A percentile compares a stretch with the other conserved stretches of the same genome.
These are phyloP conservation scores for Salvelinus sp. DNA, from an alignment of 2,113 vertebrate species.

Conservation along the genomic window DNA sequence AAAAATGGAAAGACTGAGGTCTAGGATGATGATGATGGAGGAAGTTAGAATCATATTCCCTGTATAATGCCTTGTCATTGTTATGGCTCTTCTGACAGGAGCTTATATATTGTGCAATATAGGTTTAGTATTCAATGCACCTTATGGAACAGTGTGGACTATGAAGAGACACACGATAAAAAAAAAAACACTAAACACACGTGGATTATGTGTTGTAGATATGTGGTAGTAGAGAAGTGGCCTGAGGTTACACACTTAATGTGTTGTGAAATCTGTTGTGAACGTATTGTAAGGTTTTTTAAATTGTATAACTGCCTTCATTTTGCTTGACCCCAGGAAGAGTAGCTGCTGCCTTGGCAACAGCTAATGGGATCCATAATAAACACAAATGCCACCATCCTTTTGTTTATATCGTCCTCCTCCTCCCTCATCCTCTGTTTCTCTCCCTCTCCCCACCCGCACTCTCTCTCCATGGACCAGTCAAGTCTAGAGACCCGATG, in stretches of 20 bases:
- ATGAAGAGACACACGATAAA: too few relatives aligned
- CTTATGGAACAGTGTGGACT: too few relatives aligned
- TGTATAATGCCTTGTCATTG: slow-evolving; percentile 20
- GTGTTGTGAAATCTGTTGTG: too few relatives aligned
- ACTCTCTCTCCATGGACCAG: slow-evolving; percentile 5
- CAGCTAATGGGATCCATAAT: too few relatives aligned
- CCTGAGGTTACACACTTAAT: too few relatives aligned
- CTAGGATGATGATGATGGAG: slow-evolving; percentile 1
- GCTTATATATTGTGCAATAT: slow-evolving; percentile 11
- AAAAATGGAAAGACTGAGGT: slow-evolving; percentile 48
- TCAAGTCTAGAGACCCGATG: slow-evolving; percentile 25
- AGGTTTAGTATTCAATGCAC: slow-evolving; percentile 14
- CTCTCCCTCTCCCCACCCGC: slow-evolving; percentile 5
- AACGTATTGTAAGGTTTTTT: too few relatives aligned
- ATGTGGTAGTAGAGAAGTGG: too few relatives aligned
- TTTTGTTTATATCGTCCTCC: not conserved
- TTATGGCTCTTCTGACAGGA: slow-evolving; percentile 13
- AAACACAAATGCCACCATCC: not conserved
- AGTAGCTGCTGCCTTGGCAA: too few relatives aligned
- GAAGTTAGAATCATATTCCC: not conserved
- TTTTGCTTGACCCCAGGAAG: too few relatives aligned
- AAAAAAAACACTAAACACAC: too few relatives aligned
- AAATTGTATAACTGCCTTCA: too few relatives aligned
- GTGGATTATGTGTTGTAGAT: too few relatives aligned
- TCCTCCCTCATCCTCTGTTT: slow-evolving; percentile 16